phyloP scores from a whole-genome alignment of 2,888 invertebrate genomes.

The Cantharis nigra region DNA sequence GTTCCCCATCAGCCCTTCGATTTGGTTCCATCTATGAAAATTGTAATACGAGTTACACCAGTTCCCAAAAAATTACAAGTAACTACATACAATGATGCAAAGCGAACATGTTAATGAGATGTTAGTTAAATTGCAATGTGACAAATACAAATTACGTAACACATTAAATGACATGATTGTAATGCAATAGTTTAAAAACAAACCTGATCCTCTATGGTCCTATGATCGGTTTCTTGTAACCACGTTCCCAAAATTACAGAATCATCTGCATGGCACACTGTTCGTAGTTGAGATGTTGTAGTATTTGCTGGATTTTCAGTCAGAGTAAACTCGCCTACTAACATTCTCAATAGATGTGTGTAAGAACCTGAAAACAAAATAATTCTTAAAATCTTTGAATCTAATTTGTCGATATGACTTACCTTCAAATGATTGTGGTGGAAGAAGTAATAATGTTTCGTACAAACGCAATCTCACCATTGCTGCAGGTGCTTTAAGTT shows the following conservation, averaged over 20 bases:
- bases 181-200: constrained; percentile 32
- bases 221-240: constrained; percentile 95
- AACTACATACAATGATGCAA: background rate
- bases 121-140: background rate
- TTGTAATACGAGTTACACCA: constrained; percentile 30
- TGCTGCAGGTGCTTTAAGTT: constrained; percentile 92
- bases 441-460: constrained; percentile 79
- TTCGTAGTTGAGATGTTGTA: constrained; percentile 79
- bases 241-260: constrained; percentile 92
- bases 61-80: background rate
- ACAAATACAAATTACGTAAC: background rate
- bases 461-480: constrained; percentile 92
- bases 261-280: constrained; percentile 86
- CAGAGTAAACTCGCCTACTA: constrained; percentile 93
- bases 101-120: constrained; percentile 13
- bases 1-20: constrained; percentile 78
- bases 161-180: background rate
- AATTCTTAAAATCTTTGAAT: background rate
- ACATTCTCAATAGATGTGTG: constrained; percentile 84
- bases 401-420: constrained; percentile 20
- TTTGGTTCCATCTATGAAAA: constrained; percentile 79
- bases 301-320: constrained; percentile 93
- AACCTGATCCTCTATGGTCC: constrained; percentile 97
- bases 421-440: constrained; percentile 81
- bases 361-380: constrained; percentile 64